Conservation (phyloP, 2,113 vertebrate genomes). For the Phalacrocorax brasilianus region DNA sequence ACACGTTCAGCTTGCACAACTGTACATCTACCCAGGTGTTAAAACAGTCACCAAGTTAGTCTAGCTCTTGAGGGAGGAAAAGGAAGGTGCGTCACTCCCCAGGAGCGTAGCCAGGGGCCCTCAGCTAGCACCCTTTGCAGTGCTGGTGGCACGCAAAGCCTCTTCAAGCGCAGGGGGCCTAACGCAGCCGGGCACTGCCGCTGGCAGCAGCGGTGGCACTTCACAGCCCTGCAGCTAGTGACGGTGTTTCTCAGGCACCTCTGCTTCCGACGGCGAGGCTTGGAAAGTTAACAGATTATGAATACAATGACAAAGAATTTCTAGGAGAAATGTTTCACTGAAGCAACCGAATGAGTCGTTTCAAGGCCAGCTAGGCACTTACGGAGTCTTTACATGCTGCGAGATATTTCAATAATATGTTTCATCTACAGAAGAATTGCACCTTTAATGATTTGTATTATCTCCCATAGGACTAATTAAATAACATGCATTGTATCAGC, state of each 20-base stretch:
- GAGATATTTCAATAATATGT: neutral
- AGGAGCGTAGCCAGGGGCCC: accelerated
- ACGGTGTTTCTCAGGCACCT: accelerated
- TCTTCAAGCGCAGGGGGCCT: too few relatives aligned
- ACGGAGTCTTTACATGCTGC: neutral
- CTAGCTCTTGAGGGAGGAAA: neutral
- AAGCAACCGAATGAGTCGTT: neutral
- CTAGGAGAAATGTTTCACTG: neutral
- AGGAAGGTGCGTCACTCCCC: neutral
- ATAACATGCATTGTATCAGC: neutral
- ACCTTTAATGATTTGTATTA: neutral
- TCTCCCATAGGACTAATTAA: neutral
- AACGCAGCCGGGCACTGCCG: neutral
- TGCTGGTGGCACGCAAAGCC: neutral
- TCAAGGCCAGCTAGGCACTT: neutral
- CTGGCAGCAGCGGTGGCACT: neutral
- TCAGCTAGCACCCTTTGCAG: neutral
- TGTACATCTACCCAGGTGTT: neutral
- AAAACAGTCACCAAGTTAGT: neutral
- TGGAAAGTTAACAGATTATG: neutral
- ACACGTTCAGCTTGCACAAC: neutral
- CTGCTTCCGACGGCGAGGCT: neutral
- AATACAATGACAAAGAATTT: neutral
- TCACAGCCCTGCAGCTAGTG: neutral
- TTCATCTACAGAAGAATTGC: neutral